These are phyloP conservation scores for Nezara viridula DNA, from an alignment of 2,888 invertebrate species.

Conservation along the genomic window DNA sequence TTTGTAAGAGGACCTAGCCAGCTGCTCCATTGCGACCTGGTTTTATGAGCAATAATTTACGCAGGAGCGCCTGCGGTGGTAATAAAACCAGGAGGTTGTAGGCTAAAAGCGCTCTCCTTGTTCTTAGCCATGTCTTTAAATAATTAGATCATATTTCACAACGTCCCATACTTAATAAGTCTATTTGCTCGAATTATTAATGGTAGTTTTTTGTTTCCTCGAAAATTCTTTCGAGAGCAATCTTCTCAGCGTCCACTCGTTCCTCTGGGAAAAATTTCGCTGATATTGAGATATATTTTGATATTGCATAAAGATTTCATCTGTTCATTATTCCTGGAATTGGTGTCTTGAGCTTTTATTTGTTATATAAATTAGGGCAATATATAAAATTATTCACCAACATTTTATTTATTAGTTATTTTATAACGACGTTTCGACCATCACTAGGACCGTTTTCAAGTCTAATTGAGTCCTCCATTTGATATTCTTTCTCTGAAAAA, in stretches of 20 bases:
- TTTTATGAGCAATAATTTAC: slow-evolving; percentile 39
- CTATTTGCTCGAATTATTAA: slow-evolving; percentile 32
- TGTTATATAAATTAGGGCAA: too few species aligned
- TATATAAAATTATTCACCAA: too few species aligned
- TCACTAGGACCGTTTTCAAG: too few species aligned
- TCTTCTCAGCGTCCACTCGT: neutral
- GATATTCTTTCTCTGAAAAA: too few species aligned
- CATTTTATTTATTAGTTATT: too few species aligned
- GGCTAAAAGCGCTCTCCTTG: neutral
- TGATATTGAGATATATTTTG: too few species aligned
- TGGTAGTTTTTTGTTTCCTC: neutral
- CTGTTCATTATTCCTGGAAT: too few species aligned
- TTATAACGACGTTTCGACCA: too few species aligned
- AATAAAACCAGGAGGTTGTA: slow-evolving; percentile 20
- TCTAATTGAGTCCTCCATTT: too few species aligned
- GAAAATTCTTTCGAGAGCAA: neutral
- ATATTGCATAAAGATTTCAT: too few species aligned
- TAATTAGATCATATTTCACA: slow-evolving; percentile 32
- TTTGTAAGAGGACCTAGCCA: slow-evolving; percentile 5
- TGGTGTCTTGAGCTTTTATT: too few species aligned
- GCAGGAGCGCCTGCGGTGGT: slow-evolving; percentile 3
- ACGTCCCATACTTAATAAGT: slow-evolving; percentile 15
- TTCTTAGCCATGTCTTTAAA: slow-evolving; percentile 33
- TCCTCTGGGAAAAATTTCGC: neutral
- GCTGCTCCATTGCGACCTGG: slow-evolving; percentile 1